These are phyloP conservation scores for Uloborus plumipes DNA, from an alignment of 2,888 invertebrate species.

Conservation along the genomic window DNA sequence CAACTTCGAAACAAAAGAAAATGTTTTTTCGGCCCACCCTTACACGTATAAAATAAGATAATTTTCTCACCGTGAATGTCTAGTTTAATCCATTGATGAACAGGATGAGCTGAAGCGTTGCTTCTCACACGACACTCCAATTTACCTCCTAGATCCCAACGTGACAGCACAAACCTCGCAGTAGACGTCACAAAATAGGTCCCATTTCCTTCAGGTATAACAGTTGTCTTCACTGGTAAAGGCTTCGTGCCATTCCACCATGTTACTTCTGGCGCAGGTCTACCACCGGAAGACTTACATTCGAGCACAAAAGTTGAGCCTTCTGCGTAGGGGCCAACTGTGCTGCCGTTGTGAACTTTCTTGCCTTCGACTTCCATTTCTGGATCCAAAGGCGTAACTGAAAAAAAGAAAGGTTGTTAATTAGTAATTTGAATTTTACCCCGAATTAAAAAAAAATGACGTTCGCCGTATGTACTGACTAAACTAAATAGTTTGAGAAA, in stretches of 20 bases:
- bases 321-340: slow-evolving; percentile 80
- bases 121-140: slow-evolving; percentile 67
- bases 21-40: too few relatives aligned
- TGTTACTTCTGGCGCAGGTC: slow-evolving; percentile 85
- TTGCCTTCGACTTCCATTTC: slow-evolving; percentile 63
- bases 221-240: slow-evolving; percentile 64
- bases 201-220: slow-evolving; percentile 54
- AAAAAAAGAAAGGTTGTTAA: not conserved
- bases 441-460: too few relatives aligned
- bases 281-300: slow-evolving; percentile 84
- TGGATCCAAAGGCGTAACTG: slow-evolving; percentile 59
- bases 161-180: slow-evolving; percentile 66
- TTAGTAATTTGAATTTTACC: not conserved
- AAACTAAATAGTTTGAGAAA: too few relatives aligned
- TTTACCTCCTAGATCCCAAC: slow-evolving; percentile 67
- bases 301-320: slow-evolving; percentile 79
- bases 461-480: too few relatives aligned
- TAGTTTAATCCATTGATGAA: slow-evolving; percentile 74
- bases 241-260: slow-evolving; percentile 81
- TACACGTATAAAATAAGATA: too few relatives aligned
- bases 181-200: slow-evolving; percentile 66
- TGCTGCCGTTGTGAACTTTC: slow-evolving; percentile 56
- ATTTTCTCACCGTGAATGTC: slow-evolving; percentile 81
- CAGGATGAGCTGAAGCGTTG: slow-evolving; percentile 66
- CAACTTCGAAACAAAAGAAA: too few relatives aligned